Conservation (phyloP, 1,140 invertebrate genomes). For the Pseudomyrmex flavicornis region DNA sequence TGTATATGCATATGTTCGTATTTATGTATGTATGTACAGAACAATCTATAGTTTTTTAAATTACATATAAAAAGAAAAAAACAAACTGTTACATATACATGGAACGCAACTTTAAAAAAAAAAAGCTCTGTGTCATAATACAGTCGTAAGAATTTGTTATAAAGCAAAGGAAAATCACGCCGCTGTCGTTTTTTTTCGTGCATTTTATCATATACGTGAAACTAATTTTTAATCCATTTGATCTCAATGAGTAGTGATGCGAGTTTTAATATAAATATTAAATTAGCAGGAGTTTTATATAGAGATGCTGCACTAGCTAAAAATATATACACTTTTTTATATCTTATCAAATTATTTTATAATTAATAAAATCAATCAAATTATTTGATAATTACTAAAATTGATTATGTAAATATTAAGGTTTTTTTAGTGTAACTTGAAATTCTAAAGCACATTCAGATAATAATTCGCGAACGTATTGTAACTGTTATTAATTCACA, state of each 20-base stretch:
- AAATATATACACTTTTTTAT: no score
- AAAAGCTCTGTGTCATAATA: neutral
- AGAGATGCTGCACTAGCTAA: no score
- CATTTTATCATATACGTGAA: constrained; percentile 26
- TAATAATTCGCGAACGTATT: no score
- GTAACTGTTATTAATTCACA: no score
- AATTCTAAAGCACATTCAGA: neutral
- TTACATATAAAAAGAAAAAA: constrained; percentile 4
- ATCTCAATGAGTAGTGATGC: constrained; percentile 33
- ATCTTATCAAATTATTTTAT: neutral
- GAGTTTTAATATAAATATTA: constrained; percentile 1
- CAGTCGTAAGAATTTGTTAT: constrained; percentile 56
- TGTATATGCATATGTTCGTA: constrained; percentile 57
- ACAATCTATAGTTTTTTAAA: constrained; percentile 66
- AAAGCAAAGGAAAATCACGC: constrained; percentile 32
- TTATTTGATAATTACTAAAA: neutral
- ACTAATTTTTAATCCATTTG: constrained; percentile 58
- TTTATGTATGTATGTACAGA: constrained; percentile 72
- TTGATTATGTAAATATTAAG: no score
- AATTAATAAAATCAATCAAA: neutral
- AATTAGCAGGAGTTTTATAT: neutral
- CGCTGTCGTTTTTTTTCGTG: neutral
- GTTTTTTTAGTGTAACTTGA: neutral
- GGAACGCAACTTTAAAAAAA: no score
- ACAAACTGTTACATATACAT: no score